Conservation (phyloP, 2,797 vertebrate species). For the Poecilia wingei region DNA sequence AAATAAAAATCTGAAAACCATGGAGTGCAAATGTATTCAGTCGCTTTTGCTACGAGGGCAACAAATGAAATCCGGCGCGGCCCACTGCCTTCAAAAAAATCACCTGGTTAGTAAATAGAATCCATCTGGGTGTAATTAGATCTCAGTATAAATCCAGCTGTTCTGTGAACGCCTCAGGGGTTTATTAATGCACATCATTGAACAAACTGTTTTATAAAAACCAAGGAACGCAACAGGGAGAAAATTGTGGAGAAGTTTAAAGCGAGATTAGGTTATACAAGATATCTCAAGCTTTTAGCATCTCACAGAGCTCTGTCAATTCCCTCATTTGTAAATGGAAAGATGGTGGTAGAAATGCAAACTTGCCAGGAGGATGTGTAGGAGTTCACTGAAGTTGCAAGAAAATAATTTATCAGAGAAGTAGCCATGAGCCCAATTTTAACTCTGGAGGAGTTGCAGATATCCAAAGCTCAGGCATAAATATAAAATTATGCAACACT, state of each 20-base stretch:
- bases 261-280: neutral
- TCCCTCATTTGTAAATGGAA: neutral
- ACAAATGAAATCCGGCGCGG: neutral
- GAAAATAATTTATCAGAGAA: neutral
- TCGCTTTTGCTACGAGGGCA: neutral
- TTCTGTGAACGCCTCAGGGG: neutral
- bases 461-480: neutral
- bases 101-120: neutral
- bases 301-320: neutral
- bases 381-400: neutral
- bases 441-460: neutral
- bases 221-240: neutral
- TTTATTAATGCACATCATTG: neutral
- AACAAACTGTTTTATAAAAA: neutral
- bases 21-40: neutral
- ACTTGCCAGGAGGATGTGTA: neutral
- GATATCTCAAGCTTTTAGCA: neutral
- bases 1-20: neutral
- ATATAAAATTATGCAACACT: neutral
- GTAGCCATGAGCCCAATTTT: neutral
- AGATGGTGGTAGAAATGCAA: neutral
- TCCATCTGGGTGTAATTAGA: neutral
- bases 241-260: neutral
- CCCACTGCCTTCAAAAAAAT: neutral
- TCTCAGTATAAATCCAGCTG: neutral